Conservation (phyloP, 2,888 invertebrate genomes). For the Brachypterus glaber region DNA sequence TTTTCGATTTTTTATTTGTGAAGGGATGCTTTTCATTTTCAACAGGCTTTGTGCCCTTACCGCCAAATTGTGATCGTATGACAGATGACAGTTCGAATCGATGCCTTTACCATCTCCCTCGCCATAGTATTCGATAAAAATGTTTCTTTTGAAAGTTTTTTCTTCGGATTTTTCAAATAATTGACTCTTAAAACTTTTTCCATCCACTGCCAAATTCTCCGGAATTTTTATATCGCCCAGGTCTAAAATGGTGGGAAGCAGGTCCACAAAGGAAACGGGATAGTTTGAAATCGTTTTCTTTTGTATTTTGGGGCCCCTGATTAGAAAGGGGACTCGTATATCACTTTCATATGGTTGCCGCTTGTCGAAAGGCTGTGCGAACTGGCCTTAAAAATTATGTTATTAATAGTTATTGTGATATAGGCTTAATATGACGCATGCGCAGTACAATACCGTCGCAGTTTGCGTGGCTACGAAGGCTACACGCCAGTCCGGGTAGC, state of each 20-base stretch:
- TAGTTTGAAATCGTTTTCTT: constrained; percentile 41
- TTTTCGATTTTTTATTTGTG: neutral
- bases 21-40: neutral
- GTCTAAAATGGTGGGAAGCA: constrained; percentile 73
- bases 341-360: constrained; percentile 87
- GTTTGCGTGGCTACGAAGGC: no score
- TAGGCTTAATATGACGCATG: no score
- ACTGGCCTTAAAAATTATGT: constrained; percentile 57
- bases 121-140: constrained; percentile 76
- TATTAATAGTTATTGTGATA: no score
- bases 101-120: constrained; percentile 48
- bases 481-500: no score
- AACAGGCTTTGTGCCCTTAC: constrained; percentile 39
- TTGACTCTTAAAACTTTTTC: constrained; percentile 29
- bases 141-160: constrained; percentile 40
- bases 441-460: no score
- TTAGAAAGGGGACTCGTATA: constrained; percentile 70
- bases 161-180: constrained; percentile 14
- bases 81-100: constrained; percentile 33
- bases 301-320: constrained; percentile 64
- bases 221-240: constrained; percentile 50
- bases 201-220: constrained; percentile 20
- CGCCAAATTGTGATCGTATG: constrained; percentile 48
- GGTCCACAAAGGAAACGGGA: constrained; percentile 67
- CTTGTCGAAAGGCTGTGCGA: constrained; percentile 80